Conservation (phyloP, 2,113 vertebrate species). For the Neolamprologus falcicula region DNA sequence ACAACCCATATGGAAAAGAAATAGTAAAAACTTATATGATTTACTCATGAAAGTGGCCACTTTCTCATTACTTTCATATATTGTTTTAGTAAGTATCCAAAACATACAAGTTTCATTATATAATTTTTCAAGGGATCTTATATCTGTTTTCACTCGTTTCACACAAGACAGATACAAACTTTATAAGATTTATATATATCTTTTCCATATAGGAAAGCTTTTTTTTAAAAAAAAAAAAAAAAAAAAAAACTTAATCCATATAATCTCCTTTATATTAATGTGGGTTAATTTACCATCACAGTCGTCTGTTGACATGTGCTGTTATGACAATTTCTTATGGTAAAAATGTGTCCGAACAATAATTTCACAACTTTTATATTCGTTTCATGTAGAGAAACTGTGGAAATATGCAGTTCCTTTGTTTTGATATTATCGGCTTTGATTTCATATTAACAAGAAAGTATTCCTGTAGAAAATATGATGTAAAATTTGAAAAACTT, state of each 20-base stretch:
- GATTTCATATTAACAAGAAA: background rate
- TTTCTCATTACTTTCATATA: too few relatives aligned
- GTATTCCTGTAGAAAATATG: background rate
- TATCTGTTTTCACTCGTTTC: fast-evolving
- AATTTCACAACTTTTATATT: background rate
- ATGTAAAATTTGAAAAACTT: fast-evolving
- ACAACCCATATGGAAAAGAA: background rate
- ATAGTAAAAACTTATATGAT: too few relatives aligned
- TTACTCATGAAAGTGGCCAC: too few relatives aligned
- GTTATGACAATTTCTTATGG: background rate
- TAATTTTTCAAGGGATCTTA: too few relatives aligned
- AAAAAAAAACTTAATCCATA: background rate
- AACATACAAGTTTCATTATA: too few relatives aligned
- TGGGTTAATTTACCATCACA: background rate
- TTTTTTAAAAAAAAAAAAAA: fast-evolving
- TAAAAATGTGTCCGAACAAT: background rate
- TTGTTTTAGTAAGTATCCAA: too few relatives aligned
- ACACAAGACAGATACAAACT: too few relatives aligned
- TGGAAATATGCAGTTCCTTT: background rate
- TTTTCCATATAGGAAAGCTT: background rate
- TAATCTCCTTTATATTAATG: background rate
- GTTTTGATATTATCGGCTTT: background rate
- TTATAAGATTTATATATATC: too few relatives aligned
- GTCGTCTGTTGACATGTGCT: background rate
- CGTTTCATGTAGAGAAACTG: background rate